These are phyloP conservation scores for Lasioglossum vierecki DNA, from an alignment of 2,888 invertebrate genomes.

Conservation along the genomic window DNA sequence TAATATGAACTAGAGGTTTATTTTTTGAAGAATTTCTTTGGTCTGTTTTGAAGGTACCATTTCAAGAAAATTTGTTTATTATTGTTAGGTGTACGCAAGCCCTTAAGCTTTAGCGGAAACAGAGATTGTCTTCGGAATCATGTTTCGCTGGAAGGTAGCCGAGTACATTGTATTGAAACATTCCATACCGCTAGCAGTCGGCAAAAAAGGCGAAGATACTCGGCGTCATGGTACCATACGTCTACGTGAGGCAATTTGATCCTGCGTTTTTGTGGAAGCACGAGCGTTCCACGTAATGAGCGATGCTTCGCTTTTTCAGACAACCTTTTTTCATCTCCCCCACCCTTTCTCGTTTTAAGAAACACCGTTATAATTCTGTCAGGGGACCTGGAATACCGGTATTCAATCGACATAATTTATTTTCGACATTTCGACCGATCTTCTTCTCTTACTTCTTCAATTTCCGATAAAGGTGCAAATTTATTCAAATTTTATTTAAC, in stretches of 20 bases:
- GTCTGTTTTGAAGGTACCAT: no score
- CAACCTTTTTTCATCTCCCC: conserved; percentile 19
- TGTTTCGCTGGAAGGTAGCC: conserved; percentile 8
- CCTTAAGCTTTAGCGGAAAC: conserved; percentile 1
- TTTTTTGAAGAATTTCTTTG: no score
- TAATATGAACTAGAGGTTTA: no score
- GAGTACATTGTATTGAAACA: conserved; percentile 53
- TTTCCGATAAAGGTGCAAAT: not conserved
- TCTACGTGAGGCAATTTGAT: conserved; percentile 75
- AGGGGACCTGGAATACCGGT: conserved; percentile 54
- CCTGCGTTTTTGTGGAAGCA: conserved; percentile 71
- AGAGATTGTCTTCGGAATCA: conserved; percentile 19
- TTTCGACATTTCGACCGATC: conserved; percentile 37
- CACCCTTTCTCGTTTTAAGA: conserved; percentile 46
- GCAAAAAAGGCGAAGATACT: conserved; percentile 50
- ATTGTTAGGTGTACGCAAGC: not conserved
- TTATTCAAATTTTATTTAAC: not conserved
- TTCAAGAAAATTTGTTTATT: not conserved
- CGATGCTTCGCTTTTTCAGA: conserved; percentile 62
- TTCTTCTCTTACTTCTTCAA: not conserved
- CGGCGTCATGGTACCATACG: conserved; percentile 52
- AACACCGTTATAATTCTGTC: conserved; percentile 59
- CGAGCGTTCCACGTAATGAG: conserved; percentile 73
- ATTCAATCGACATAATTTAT: conserved; percentile 48
- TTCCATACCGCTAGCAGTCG: conserved; percentile 53